Base-by-base conservation (phyloP, 2,113 vertebrate genomes). In the Hypomesus transpacificus region DNA sequence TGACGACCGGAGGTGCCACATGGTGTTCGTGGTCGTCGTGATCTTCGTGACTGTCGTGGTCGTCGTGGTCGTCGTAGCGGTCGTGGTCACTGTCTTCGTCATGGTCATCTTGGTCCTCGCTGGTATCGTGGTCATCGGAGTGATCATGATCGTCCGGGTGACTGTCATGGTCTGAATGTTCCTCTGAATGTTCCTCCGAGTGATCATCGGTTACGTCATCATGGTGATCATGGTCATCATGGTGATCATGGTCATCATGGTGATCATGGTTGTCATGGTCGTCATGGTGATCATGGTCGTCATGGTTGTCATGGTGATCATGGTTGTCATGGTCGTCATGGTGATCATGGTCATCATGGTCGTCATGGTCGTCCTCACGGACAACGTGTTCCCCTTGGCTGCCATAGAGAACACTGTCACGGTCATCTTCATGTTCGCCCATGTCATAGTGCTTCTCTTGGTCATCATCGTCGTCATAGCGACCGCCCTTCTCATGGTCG, bases 381-480 rank as follows among this genome's bases (percentile, higher is more conserved):
- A 77, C 74, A 0, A 82, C 80, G 1, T 76, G 67, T 20, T 87
- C 77, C n/a, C 66, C 80, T n/a, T 53, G 79, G 69, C 60, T 69
- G 39, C 69, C 65, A 1, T 74, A 67, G 28, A 14, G 81, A 68
- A 75, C 34, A 1, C 2, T 75, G 34, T 75, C 56, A 1, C 14
- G 72, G 13, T 81, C 84, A 1, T 86, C 86, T 21, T 89, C 88
- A 2, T 87, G 84, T 68, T 89, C 85, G 0, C 84, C 87, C 85
- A 87, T 88, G 77, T 89, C 88, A 46, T 89, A 88, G 54, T 89
- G 87, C 59, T 87, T 85, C n/a, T 82, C 53, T 0, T 59, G 84
- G 31, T 80, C 54, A 0, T 79, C 75, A 1, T 52, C 21, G 20
- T 75, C 59, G 5, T 83, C 58, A 0, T 77, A 53, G 24, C 31